A percentile compares a stretch with the other conserved stretches of the same genome.
phyloP scores from a whole-genome alignment of 2,888 invertebrate species.

The Drosophila monieri region DNA sequence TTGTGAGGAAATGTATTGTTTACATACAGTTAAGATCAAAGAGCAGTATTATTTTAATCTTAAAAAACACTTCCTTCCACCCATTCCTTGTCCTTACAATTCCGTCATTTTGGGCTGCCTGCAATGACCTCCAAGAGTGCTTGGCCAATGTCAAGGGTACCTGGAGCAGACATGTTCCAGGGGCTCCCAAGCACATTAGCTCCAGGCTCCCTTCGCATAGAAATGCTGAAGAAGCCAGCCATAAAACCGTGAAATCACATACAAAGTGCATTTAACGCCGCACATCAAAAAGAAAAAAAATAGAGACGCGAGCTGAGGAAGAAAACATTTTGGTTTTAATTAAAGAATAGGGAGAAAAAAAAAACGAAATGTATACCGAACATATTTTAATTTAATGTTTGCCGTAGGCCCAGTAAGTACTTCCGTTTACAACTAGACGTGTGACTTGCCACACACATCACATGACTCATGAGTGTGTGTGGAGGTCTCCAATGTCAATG shows the following conservation, averaged over 20 bases:
- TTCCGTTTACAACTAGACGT: conserved; percentile 71
- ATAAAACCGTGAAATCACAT: conserved; percentile 74
- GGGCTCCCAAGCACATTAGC: conserved; percentile 47
- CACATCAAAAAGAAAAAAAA: conserved; percentile 30
- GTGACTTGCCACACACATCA: conserved; percentile 27
- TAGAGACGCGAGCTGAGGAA: conserved; percentile 29
- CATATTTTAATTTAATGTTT: conserved; percentile 75
- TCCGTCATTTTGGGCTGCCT: conserved; percentile 14
- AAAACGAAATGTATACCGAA: conserved; percentile 48
- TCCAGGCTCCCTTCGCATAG: conserved; percentile 8
- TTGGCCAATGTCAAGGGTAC: conserved; percentile 58
- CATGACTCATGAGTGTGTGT: conserved; percentile 19
- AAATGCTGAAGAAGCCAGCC: conserved; percentile 38
- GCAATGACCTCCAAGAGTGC: conserved; percentile 58
- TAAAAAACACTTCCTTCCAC: background rate
- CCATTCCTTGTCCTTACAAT: background rate
- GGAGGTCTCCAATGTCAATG: conserved; percentile 59
- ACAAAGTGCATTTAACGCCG: conserved; percentile 72
- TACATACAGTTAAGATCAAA: too few species aligned
- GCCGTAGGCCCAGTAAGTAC: conserved; percentile 53
- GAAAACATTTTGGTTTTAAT: conserved; percentile 72
- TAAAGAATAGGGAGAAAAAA: conserved; percentile 51
- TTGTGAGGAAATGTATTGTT: too few species aligned
- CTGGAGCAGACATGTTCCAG: conserved; percentile 46
- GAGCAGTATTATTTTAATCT: too few species aligned